Evolutionary conservation across 92 coral and sea anemone genomes (phyloP).

Genomic region (Phenganax subtilis): DNA sequence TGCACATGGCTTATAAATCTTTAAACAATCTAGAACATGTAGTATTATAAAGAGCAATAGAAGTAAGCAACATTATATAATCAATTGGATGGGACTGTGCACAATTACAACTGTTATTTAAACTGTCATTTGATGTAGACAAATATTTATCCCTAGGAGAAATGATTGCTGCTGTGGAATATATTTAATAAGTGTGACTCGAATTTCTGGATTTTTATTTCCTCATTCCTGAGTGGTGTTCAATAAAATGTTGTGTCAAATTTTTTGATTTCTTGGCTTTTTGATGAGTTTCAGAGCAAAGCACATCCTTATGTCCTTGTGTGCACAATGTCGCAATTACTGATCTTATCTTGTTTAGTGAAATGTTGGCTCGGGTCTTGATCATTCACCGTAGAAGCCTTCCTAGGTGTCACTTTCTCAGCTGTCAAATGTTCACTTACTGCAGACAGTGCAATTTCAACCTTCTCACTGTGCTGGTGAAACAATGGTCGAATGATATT

Average conservation of each 20-base stretch:
- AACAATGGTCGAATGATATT: slow-evolving; percentile 73
- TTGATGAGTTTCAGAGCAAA: neutral
- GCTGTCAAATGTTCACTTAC: slow-evolving; percentile 62
- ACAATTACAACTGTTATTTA: neutral
- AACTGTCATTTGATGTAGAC: too few species aligned
- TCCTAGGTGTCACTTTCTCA: neutral
- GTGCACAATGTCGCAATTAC: neutral
- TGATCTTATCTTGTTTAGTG: neutral
- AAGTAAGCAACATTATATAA: neutral
- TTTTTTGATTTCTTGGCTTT: neutral
- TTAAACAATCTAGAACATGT: neutral
- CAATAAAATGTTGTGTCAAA: neutral
- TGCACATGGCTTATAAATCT: neutral
- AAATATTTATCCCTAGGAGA: too few species aligned
- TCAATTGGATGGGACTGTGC: neutral
- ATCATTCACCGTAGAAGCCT: neutral
- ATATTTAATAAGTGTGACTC: neutral
- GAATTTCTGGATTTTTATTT: neutral
- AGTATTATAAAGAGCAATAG: neutral
- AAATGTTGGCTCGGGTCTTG: neutral
- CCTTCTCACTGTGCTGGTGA: slow-evolving; percentile 67
- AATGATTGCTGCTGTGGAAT: neutral
- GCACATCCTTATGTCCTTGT: too few species aligned
- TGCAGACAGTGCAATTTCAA: slow-evolving; percentile 66
- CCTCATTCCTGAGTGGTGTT: neutral